Evolutionary conservation across 1,140 invertebrate species (phyloP).

Genomic region (Pteromalus puparum): DNA sequence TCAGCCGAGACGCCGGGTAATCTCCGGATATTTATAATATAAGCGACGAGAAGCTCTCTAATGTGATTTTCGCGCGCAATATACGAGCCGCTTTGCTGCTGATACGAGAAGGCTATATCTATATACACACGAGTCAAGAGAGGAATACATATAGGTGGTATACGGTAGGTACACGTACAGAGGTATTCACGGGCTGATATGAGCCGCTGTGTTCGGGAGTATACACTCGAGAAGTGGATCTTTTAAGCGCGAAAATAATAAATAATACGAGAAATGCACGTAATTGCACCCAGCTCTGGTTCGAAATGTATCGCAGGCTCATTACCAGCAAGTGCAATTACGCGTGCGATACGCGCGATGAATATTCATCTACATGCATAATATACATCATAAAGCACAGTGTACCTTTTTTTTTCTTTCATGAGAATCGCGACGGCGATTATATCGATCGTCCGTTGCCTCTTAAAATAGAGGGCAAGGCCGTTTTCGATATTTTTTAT

Average conservation of each 20-base stretch:
- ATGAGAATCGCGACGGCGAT: neutral
- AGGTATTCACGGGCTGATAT: neutral
- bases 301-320: neutral
- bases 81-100: neutral
- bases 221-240: neutral
- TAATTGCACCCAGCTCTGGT: neutral
- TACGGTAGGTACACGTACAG: neutral
- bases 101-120: too few relatives aligned
- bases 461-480: constrained; percentile 24
- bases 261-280: neutral
- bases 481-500: constrained; percentile 24
- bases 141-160: neutral
- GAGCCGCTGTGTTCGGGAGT: neutral
- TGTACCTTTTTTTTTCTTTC: neutral
- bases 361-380: neutral
- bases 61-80: constrained; percentile 9
- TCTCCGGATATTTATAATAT: constrained; percentile 17
- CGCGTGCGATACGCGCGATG: neutral
- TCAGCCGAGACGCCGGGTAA: neutral
- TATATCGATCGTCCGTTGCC: neutral
- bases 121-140: neutral
- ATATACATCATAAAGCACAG: neutral
- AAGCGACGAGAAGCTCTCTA: neutral
- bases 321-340: neutral
- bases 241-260: neutral